Percentiles rank a stretch among this genome's conserved stretches.
Evolutionary conservation across 1,140 invertebrate species (phyloP).

Genomic region (Zaprionus taronus): DNA sequence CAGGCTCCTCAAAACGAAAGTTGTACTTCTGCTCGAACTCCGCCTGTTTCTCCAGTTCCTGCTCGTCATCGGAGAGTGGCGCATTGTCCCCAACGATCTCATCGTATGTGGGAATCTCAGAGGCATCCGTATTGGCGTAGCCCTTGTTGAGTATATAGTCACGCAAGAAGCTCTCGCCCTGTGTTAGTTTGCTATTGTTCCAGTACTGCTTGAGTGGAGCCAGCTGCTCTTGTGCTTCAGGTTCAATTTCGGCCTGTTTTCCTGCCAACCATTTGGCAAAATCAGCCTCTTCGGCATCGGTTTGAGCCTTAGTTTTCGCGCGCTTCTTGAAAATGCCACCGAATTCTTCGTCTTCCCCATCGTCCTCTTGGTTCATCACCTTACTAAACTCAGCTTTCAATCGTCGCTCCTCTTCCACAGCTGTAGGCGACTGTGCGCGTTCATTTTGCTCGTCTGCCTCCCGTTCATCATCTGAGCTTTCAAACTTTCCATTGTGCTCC

Average conservation of each 20-base stretch:
- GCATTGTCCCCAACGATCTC: slow-evolving; percentile 89
- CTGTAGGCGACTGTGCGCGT: slow-evolving; percentile 85
- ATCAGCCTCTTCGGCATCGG: slow-evolving; percentile 87
- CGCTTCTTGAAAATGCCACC: slow-evolving; percentile 86
- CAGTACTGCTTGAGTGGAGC: slow-evolving; percentile 92
- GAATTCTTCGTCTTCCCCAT: slow-evolving; percentile 86
- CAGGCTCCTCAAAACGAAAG: slow-evolving; percentile 98
- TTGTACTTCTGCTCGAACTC: slow-evolving; percentile 98
- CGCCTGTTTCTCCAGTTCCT: slow-evolving; percentile 91
- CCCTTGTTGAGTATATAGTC: slow-evolving; percentile 97
- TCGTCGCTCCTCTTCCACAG: slow-evolving; percentile 89
- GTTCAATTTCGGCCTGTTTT: slow-evolving; percentile 87
- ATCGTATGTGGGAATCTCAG: slow-evolving; percentile 88
- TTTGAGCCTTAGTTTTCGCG: slow-evolving; percentile 88
- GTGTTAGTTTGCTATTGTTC: slow-evolving; percentile 91
- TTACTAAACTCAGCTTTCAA: slow-evolving; percentile 89
- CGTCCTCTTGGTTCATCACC: slow-evolving; percentile 85
- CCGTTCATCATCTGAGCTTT: slow-evolving; percentile 76
- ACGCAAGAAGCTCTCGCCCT: slow-evolving; percentile 94
- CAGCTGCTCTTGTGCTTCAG: slow-evolving; percentile 84
- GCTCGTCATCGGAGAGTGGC: slow-evolving; percentile 92
- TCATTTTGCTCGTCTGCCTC: slow-evolving; percentile 42
- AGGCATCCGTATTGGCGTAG: slow-evolving; percentile 86
- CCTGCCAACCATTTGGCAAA: slow-evolving; percentile 94
- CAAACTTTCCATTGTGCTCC: slow-evolving; percentile 88